Conservation (phyloP, 2,113 vertebrate species). For the Thermophis baileyi region DNA sequence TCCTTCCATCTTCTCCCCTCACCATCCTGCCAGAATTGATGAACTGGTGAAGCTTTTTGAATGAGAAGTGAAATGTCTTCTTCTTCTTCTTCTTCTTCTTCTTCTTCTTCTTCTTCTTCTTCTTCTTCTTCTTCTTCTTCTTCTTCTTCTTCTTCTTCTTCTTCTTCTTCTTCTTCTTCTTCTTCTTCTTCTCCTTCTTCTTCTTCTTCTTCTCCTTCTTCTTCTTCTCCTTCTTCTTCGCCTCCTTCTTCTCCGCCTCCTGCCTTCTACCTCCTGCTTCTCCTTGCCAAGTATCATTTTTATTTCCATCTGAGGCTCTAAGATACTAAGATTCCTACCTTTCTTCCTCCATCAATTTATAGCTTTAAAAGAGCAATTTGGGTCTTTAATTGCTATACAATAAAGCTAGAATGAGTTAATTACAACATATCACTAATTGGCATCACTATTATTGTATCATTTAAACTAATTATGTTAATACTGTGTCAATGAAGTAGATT, state of each 20-base stretch:
- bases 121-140: too few species aligned
- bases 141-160: too few species aligned
- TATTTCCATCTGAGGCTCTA: background rate
- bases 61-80: background rate
- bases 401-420: background rate
- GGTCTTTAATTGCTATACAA: background rate
- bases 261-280: too few species aligned
- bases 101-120: too few species aligned
- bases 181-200: too few species aligned
- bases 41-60: background rate
- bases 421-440: background rate
- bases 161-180: too few species aligned
- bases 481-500: background rate
- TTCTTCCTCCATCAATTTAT: background rate
- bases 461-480: conserved; percentile 1
- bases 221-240: too few species aligned
- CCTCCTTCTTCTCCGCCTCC: too few species aligned
- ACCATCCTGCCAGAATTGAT: background rate
- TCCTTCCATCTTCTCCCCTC: background rate
- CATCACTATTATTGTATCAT: background rate
- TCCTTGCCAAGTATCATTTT: background rate
- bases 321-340: background rate
- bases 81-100: too few species aligned
- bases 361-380: background rate
- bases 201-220: too few species aligned